Evolutionary conservation across 2,797 vertebrate genomes (phyloP).

Genomic region (Melopsittacus undulatus): DNA sequence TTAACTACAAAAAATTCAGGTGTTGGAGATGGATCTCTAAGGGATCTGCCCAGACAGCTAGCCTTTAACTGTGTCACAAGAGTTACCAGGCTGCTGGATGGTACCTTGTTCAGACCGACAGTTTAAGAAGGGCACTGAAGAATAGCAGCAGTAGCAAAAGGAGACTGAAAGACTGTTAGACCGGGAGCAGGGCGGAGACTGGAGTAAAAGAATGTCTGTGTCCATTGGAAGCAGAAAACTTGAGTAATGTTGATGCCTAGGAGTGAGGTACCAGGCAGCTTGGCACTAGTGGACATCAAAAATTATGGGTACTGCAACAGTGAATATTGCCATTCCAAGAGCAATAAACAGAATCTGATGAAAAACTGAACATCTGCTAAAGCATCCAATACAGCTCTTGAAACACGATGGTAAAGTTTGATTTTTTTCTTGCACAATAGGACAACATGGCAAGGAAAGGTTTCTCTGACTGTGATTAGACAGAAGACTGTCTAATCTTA

Average conservation of each 20-base stretch:
- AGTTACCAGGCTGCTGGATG: background rate
- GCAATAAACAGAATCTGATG: background rate
- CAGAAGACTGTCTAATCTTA: background rate
- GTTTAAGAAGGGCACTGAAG: background rate
- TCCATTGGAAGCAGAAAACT: background rate
- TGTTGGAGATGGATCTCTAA: background rate
- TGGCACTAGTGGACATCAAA: background rate
- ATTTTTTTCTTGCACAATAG: background rate
- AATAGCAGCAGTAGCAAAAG: fast-evolving
- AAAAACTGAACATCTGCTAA: background rate
- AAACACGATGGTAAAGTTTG: background rate
- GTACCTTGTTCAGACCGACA: background rate
- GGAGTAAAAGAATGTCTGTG: background rate
- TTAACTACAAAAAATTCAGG: background rate
- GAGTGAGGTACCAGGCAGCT: background rate
- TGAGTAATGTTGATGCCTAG: background rate
- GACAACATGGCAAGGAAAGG: background rate
- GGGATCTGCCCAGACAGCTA: background rate
- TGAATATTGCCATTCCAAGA: background rate
- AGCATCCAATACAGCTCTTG: background rate
- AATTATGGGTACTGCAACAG: background rate
- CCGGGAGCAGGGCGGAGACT: background rate
- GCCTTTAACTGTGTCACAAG: background rate
- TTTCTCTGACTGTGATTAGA: background rate
- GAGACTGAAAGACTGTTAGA: background rate